Evolutionary conservation across 2,797 vertebrate genomes (phyloP).

Genomic region (Danio choprae): DNA sequence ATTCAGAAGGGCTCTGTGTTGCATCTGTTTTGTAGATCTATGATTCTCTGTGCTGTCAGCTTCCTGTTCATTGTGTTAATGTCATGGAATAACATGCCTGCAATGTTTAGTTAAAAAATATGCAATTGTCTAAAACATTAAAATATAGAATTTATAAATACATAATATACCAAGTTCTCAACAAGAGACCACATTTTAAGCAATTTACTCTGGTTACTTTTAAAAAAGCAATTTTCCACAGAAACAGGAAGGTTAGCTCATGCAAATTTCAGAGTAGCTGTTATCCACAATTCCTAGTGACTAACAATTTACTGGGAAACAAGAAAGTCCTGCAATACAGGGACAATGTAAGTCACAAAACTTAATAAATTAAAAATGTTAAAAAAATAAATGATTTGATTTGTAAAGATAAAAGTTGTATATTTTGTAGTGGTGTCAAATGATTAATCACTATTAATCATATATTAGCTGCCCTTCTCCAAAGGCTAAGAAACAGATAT

Average conservation of each 20-base stretch:
- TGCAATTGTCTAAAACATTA: neutral
- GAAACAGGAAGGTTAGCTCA: slow-evolving; percentile 10
- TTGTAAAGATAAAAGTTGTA: no score
- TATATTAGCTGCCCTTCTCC: no score
- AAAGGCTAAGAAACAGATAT: no score
- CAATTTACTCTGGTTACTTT: neutral
- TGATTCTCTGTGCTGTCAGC: neutral
- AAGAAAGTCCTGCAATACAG: neutral
- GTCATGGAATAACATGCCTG: neutral
- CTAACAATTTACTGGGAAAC: neutral
- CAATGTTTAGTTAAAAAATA: neutral
- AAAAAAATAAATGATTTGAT: no score
- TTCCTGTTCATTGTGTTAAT: slow-evolving; percentile 16
- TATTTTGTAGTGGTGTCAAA: no score
- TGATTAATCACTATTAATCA: no score
- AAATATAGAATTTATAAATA: neutral
- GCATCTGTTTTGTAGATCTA: slow-evolving; percentile 25
- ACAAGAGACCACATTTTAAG: neutral
- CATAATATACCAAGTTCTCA: neutral
- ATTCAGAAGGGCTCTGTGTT: slow-evolving; percentile 40
- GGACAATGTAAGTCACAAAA: no score
- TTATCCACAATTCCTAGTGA: neutral
- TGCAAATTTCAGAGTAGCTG: slow-evolving; percentile 10
- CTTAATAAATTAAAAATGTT: no score
- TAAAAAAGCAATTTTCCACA: slow-evolving; percentile 14